Base-by-base conservation (phyloP, 1,140 invertebrate genomes). In the Drosophila tristis region DNA sequence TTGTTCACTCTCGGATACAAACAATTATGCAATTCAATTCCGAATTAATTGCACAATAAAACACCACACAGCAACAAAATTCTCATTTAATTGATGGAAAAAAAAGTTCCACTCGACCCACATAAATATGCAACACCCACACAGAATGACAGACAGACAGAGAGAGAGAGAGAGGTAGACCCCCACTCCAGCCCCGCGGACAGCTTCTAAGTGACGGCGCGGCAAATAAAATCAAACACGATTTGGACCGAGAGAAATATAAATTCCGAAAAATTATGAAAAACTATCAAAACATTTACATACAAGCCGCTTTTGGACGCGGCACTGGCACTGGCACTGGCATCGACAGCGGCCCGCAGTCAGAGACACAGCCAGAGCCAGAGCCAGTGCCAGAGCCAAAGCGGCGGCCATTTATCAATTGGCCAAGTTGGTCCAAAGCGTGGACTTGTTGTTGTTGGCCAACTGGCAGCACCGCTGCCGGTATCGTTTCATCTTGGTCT, bases 251-350 rank as follows among this genome's bases (percentile, higher is more conserved):
- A 61, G 56, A 31, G 54, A 64, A 39, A 49, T 62, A 67, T 64
- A 85, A 68, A 85, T 65, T 54, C 35, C 48, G 62, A 74, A 81
- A 87, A 86, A 87, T 78, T 87, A 78, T 87, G 82, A 82, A 87
- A 87, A 87, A 87, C 82, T 82, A 87, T 87, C 82, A 87, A 87
- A 87, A 87, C 82, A 87, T 87, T 87, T 89, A 87, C 79, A 89
- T 87, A 80, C 70, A 62, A 23, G 54, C 60, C 55, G 62, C 51
- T 66, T 11, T 44, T 35, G 61, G 29, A 43, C 31, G n/a, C 25
- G 31, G 55, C 20, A 42, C 45, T 8, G 20, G 15, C 53, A 66
- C 25, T 53, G 35, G 26, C 26, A 29, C 35, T 39, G 35, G 11
- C 11, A 39, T 39, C 35, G 35, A 39, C 35, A 39, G 35, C 2